Evolutionary conservation across 2,113 vertebrate genomes (phyloP).

Genomic region (Trachemys scripta): DNA sequence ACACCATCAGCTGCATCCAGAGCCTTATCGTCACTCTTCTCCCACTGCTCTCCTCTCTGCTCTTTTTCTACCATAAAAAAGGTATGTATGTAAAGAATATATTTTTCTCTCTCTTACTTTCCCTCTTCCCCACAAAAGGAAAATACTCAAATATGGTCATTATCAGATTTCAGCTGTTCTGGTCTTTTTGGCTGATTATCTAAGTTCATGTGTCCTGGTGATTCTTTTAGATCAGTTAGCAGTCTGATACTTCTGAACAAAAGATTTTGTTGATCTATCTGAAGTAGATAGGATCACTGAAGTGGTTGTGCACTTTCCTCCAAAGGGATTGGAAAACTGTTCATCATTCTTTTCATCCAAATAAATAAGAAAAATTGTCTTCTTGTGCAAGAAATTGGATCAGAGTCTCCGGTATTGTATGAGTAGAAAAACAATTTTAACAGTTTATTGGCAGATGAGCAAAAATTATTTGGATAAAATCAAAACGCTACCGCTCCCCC

Average conservation of each 20-base stretch:
- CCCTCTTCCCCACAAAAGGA: background rate
- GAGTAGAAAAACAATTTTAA: slow-evolving; percentile 25
- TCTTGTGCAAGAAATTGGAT: slow-evolving; percentile 4
- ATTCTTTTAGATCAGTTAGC: background rate
- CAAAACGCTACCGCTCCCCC: background rate
- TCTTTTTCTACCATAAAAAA: background rate
- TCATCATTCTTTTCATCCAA: background rate
- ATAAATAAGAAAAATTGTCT: background rate
- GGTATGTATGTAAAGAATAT: background rate
- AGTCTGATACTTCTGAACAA: background rate
- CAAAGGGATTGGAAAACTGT: background rate
- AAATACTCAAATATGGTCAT: too few relatives aligned
- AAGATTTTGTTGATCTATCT: background rate
- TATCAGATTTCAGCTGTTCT: too few relatives aligned
- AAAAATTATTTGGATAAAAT: slow-evolving; percentile 24
- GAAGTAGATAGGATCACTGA: background rate
- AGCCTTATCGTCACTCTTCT: background rate
- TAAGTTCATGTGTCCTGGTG: background rate
- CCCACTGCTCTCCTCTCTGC: background rate
- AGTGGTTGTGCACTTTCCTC: background rate
- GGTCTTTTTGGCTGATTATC: background rate
- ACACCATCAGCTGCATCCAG: background rate
- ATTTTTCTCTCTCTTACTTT: too few relatives aligned
- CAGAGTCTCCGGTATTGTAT: background rate
- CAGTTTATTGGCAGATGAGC: background rate